These are phyloP conservation scores for Platyscapa corneri DNA, from an alignment of 1,140 invertebrate genomes.

Conservation along the genomic window DNA sequence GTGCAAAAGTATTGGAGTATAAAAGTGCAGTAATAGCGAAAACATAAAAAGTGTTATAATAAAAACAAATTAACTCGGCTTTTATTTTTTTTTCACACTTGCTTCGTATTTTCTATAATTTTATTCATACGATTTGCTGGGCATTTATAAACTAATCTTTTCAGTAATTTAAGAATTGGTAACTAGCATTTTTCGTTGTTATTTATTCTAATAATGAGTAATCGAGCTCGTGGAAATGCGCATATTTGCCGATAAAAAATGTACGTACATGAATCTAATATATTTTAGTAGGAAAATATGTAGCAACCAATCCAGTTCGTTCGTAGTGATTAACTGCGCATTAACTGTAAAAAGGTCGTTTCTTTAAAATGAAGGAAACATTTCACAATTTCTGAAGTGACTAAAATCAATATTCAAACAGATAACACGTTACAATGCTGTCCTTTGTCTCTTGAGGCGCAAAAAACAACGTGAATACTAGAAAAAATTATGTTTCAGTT, in stretches of 20 bases:
- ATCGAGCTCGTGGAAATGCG: too few species aligned
- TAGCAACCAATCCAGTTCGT: background rate
- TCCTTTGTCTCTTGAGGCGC: background rate
- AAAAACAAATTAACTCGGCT: background rate
- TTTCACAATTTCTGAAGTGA: constrained; percentile 1
- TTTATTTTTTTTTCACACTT: background rate
- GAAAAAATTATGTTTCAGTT: constrained; percentile 10
- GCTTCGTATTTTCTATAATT: background rate
- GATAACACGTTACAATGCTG: background rate
- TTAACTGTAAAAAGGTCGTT: background rate
- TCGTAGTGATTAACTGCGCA: background rate
- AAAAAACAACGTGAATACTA: background rate
- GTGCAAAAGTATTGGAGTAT: background rate
- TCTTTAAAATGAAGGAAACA: background rate
- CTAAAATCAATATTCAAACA: constrained; percentile 31
- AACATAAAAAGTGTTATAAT: background rate
- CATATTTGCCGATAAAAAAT: too few species aligned
- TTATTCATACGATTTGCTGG: background rate
- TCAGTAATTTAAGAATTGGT: too few species aligned
- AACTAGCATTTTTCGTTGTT: too few species aligned
- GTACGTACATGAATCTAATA: too few species aligned
- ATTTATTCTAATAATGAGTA: too few species aligned
- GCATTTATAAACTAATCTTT: background rate
- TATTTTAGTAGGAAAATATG: too few species aligned
- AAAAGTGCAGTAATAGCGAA: background rate